These are phyloP conservation scores for Aurelia coerulea DNA, from an alignment of 30 jellyfish, hydroid and myxozoan genomes.

Conservation along the genomic window DNA sequence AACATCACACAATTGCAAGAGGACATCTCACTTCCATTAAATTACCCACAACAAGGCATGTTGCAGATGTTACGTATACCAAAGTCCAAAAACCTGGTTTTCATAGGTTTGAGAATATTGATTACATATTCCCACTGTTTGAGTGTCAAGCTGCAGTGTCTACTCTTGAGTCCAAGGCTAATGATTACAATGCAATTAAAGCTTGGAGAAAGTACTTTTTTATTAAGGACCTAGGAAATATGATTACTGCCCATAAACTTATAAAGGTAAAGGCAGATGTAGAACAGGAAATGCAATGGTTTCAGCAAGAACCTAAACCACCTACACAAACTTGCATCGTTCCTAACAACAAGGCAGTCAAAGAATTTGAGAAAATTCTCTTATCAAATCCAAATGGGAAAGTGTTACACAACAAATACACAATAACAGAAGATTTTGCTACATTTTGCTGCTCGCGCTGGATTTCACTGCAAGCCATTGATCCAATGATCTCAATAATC, in stretches of 20 bases:
- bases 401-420: not conserved
- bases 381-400: conserved; percentile 6
- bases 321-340: conserved; percentile 3
- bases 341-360: not conserved
- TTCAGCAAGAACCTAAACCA: not conserved
- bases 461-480: conserved; percentile 1
- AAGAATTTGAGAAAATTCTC: not conserved
- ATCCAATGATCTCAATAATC: not conserved
- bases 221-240: not conserved
- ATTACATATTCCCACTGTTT: not conserved
- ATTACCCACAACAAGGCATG: not conserved
- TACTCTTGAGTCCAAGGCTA: conserved; percentile 8
- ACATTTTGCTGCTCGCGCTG: not conserved
- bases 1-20: not conserved
- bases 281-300: conserved; percentile 9
- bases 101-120: not conserved
- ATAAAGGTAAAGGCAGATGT: not conserved
- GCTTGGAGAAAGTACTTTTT: not conserved
- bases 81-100: conserved; percentile 5
- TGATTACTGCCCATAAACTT: conserved; percentile 6
- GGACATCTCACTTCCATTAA: not conserved
- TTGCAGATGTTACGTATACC: not conserved
- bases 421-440: not conserved
- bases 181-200: not conserved
- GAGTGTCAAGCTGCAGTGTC: conserved; percentile 8